Percentiles rank a stretch among this genome's conserved stretches.
phyloP scores from a whole-genome alignment of 92 coral and sea anemone genomes.

The Phenganax stokvisi region DNA sequence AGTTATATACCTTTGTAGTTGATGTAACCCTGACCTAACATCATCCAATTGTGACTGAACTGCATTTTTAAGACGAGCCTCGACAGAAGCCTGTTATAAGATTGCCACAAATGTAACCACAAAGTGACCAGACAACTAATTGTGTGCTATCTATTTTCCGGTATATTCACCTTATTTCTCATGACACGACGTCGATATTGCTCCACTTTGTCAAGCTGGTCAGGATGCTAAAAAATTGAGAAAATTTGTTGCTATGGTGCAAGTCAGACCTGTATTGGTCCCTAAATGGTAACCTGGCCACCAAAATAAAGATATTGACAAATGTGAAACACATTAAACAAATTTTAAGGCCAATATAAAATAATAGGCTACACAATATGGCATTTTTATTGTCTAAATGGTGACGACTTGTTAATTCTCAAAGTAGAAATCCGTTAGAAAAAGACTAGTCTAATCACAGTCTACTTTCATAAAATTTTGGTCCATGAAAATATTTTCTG shows the following conservation, averaged over 20 bases:
- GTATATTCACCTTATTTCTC: slow-evolving; percentile 72
- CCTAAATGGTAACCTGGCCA: background rate
- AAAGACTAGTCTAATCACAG: no score
- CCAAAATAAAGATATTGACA: background rate
- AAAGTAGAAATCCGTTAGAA: no score
- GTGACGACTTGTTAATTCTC: no score
- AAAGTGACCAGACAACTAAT: background rate
- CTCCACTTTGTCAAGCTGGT: slow-evolving; percentile 92
- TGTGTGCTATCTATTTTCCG: background rate
- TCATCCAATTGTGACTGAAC: slow-evolving; percentile 99
- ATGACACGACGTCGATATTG: slow-evolving; percentile 89
- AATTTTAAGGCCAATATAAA: no score
- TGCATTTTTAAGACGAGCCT: slow-evolving; percentile 91
- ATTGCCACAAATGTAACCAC: background rate
- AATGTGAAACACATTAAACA: no score
- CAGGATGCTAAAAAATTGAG: slow-evolving; percentile 66
- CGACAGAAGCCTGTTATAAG: slow-evolving; percentile 74
- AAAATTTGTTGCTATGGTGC: no score
- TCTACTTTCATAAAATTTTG: background rate
- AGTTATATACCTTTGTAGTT: slow-evolving; percentile 62
- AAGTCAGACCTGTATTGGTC: background rate
- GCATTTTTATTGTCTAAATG: no score
- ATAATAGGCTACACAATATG: no score
- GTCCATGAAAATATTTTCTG: background rate
- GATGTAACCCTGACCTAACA: slow-evolving; percentile 86